Conservation (phyloP, 2,888 invertebrate genomes). For the Apotomis betuletana region DNA sequence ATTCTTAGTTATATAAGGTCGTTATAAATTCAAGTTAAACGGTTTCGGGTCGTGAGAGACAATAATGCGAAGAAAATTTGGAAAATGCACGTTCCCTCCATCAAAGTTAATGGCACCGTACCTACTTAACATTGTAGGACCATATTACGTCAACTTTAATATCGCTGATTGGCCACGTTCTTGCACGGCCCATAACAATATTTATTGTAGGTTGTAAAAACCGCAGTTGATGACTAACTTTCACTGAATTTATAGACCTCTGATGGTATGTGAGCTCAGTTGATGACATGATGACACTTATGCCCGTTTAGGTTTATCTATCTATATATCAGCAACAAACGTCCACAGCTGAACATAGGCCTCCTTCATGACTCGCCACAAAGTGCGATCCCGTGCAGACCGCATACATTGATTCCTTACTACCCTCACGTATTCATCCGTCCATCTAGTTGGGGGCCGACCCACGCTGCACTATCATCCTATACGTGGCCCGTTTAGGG, state of each 20-base stretch:
- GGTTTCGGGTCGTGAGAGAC: neutral
- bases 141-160: conserved; percentile 18
- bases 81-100: conserved; percentile 12
- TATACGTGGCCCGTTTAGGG: too few relatives aligned
- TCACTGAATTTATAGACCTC: conserved; percentile 14
- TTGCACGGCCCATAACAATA: conserved; percentile 24
- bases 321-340: too few relatives aligned
- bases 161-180: conserved; percentile 15
- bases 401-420: too few relatives aligned
- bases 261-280: neutral
- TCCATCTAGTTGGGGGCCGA: too few relatives aligned
- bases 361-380: too few relatives aligned
- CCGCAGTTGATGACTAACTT: conserved; percentile 17
- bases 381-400: too few relatives aligned
- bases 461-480: too few relatives aligned
- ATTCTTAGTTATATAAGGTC: neutral
- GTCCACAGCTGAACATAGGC: too few relatives aligned
- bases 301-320: too few relatives aligned
- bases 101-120: conserved; percentile 19
- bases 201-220: conserved; percentile 8
- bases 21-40: neutral
- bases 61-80: neutral
- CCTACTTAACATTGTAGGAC: conserved; percentile 20
- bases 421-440: too few relatives aligned
- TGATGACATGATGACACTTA: too few relatives aligned